Base-by-base conservation (phyloP, 2,888 invertebrate genomes). In the Brassicogethes aeneus region DNA sequence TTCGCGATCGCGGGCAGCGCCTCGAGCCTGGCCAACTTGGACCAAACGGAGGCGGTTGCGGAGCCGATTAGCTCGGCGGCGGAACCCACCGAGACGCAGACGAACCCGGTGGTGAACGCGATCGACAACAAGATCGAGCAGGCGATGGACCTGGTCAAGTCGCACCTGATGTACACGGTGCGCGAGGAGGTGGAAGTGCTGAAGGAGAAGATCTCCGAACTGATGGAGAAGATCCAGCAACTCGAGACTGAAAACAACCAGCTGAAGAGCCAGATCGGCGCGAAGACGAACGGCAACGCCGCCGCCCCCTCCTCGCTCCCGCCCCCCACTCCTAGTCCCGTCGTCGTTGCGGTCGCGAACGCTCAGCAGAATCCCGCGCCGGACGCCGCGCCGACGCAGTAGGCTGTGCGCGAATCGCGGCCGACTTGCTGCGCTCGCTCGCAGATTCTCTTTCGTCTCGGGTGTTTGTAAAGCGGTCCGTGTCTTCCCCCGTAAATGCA, bases 51-150 rank as follows among this genome's bases (percentile, higher is more conserved):
- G 7, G 33, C 39, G 14, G 48, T 51, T 10, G 53, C 45, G 16
- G 57, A 57, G 34, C 46, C 48, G 3, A 47, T 34, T 15, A 44
- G 39, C 23, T 35, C 34, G 13, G 43, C 38, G 50, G 51, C 41
- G 57, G 51, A 12, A 52, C 49, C 10, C 51, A 52, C 44, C n/a
- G 47, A 45, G 39, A 53, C 57, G 3, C 63, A 62, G 46, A 62
- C 61, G 3, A 66, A 66, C 49, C 66, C 66, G 1, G 65, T 66
- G 44, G 75, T 76, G 37, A 77, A 76, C 55, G 84, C 84, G 37
- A 84, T 85, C 55, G 84, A 85, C 68, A 84, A 84, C 69, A 85
- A 85, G 69, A 85, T 85, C 55, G 85, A 84, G 61, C 83, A 85
- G 67, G 83, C 84, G 33, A 84, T 85, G 85, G 79, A 85, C 66